Evolutionary conservation across 2,113 vertebrate species (phyloP).

Genomic region (Ctenomys sociabilis): DNA sequence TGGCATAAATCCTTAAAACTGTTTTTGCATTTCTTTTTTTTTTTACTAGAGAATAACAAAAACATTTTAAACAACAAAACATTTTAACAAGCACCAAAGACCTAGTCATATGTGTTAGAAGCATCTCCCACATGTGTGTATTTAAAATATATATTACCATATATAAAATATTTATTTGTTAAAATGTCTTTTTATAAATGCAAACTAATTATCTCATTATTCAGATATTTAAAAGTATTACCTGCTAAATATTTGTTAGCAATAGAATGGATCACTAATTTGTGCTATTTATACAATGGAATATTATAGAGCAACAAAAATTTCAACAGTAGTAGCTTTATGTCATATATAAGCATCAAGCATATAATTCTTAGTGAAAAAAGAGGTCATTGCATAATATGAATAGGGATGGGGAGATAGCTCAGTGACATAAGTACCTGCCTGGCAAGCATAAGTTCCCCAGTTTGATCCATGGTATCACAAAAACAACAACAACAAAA

Average conservation of each 20-base stretch:
- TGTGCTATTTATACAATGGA: neutral
- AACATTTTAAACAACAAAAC: too few species aligned
- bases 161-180: neutral
- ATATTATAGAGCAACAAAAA: neutral
- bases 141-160: neutral
- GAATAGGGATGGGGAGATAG: too few species aligned
- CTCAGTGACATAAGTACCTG: too few species aligned
- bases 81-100: neutral
- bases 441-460: too few species aligned
- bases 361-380: constrained; percentile 3
- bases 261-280: neutral
- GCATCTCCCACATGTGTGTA: neutral
- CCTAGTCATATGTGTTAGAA: neutral
- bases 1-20: neutral
- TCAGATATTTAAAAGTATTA: neutral
- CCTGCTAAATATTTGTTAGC: neutral
- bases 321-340: neutral
- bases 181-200: neutral
- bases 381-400: neutral
- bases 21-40: neutral
- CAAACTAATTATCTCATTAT: constrained; percentile 2
- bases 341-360: neutral
- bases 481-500: too few species aligned
- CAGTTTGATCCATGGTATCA: too few species aligned
- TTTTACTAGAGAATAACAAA: too few species aligned